These are phyloP conservation scores for Oscheius myriophilus DNA, from an alignment of 2,888 invertebrate genomes.

Conservation along the genomic window DNA sequence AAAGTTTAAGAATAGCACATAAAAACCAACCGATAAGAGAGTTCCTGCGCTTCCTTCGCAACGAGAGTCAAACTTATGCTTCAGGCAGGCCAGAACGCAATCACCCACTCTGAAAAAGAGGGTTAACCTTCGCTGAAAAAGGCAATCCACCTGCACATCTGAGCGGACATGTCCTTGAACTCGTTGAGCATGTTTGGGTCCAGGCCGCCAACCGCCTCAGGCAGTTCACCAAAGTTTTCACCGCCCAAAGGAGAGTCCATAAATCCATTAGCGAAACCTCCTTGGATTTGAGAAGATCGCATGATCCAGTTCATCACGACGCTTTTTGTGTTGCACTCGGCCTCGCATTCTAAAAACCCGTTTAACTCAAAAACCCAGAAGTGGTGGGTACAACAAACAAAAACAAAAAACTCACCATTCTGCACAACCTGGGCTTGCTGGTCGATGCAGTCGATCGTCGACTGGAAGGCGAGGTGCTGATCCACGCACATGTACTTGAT, in stretches of 20 bases:
- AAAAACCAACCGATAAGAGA: constrained; percentile 39
- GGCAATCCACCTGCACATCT: constrained; percentile 18
- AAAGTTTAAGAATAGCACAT: not conserved
- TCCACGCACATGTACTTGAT: constrained; percentile 57
- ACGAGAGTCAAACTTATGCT: constrained; percentile 55
- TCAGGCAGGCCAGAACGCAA: constrained; percentile 55
- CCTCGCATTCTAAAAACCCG: constrained; percentile 43
- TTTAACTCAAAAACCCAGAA: not conserved
- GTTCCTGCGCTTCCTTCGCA: constrained; percentile 61
- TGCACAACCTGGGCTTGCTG: constrained; percentile 37
- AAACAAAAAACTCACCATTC: constrained; percentile 31
- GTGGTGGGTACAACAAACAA: not conserved
- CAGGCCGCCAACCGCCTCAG: not conserved
- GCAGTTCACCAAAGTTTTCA: too few species aligned
- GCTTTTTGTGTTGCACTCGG: constrained; percentile 41
- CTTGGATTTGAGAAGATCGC: constrained; percentile 37
- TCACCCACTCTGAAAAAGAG: constrained; percentile 43
- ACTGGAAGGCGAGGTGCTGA: constrained; percentile 51
- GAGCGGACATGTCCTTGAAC: constrained; percentile 5
- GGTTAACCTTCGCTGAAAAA: not conserved
- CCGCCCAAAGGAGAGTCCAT: not conserved
- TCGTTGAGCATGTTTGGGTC: constrained; percentile 10
- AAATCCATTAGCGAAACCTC: constrained; percentile 13
- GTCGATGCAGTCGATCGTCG: constrained; percentile 52
- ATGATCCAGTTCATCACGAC: constrained; percentile 47